phyloP scores from a whole-genome alignment of 2,888 invertebrate genomes.

The Papilio protenor region DNA sequence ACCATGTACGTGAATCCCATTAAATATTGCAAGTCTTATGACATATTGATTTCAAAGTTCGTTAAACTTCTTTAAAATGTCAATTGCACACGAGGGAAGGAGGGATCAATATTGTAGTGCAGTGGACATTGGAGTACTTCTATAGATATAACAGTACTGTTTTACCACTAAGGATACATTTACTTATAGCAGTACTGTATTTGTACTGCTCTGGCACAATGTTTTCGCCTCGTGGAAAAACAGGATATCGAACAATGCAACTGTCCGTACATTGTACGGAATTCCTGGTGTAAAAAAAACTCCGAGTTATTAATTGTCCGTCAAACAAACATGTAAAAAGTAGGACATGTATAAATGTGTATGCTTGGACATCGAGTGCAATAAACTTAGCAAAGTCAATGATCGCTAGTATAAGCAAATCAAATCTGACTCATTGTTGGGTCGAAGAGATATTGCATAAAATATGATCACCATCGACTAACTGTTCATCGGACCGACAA shows the following conservation, averaged over 20 bases:
- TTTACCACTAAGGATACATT: background rate
- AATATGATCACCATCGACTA: constrained; percentile 37
- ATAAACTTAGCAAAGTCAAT: constrained; percentile 73
- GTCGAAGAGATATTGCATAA: constrained; percentile 59
- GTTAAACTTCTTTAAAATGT: constrained; percentile 25
- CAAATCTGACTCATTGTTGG: constrained; percentile 70
- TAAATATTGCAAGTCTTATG: constrained; percentile 22
- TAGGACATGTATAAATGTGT: constrained; percentile 53
- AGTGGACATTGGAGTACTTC: background rate
- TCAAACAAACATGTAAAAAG: constrained; percentile 45
- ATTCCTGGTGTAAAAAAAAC: constrained; percentile 35
- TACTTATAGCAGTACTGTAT: background rate
- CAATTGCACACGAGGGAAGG: constrained; percentile 1
- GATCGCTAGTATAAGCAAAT: constrained; percentile 59
- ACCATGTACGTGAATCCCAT: constrained; percentile 30
- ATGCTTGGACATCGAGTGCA: constrained; percentile 58
- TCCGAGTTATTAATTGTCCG: constrained; percentile 33
- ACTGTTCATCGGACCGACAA: constrained; percentile 31
- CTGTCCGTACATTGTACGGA: constrained; percentile 19
- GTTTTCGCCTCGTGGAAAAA: background rate
- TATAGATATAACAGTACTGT: background rate
- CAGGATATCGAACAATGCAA: background rate
- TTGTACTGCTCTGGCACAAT: background rate
- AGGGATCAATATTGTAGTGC: background rate
- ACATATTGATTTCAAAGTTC: constrained; percentile 19